A percentile compares a stretch with the other conserved stretches of the same genome.
Evolutionary conservation across 2,113 vertebrate species (phyloP).

Genomic region (Pavo muticus): DNA sequence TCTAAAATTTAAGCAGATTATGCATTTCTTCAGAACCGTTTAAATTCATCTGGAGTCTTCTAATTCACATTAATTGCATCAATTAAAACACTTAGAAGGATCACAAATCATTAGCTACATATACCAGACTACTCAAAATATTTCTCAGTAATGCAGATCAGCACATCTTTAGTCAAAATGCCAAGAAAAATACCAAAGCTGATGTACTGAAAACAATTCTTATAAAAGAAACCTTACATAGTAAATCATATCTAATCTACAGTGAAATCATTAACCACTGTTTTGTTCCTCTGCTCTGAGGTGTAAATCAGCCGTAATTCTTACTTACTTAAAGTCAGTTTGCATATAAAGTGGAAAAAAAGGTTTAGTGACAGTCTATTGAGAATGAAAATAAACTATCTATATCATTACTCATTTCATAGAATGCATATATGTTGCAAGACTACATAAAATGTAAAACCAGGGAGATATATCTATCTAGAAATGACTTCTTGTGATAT

Average conservation of each 20-base stretch:
- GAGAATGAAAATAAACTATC: conserved; percentile 40
- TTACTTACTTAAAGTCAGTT: conserved; percentile 39
- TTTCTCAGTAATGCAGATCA: conserved; percentile 53
- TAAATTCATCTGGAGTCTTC: conserved; percentile 23
- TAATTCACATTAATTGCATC: conserved; percentile 56
- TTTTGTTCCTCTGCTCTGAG: conserved; percentile 23
- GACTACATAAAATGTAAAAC: conserved; percentile 2
- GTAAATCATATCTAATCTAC: conserved; percentile 31
- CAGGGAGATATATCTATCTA: neutral
- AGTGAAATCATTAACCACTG: conserved; percentile 32
- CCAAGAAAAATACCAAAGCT: conserved; percentile 34
- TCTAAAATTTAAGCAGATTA: conserved; percentile 50
- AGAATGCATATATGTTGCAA: neutral
- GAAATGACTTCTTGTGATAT: conserved; percentile 18
- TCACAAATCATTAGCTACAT: conserved; percentile 58
- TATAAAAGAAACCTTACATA: conserved; percentile 15
- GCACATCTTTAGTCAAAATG: conserved; percentile 34
- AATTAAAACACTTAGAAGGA: conserved; percentile 61
- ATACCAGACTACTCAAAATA: conserved; percentile 40
- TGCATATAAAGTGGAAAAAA: conserved; percentile 24
- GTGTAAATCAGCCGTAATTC: conserved; percentile 45
- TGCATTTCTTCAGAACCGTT: conserved; percentile 12
- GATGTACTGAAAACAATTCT: conserved; percentile 39
- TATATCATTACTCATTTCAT: neutral
- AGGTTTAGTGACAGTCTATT: neutral